Evolutionary conservation across 2,113 vertebrate genomes (phyloP), one percentile per base, ranked within the genome.

Genomic region (Chaetodon trifascialis): DNA sequence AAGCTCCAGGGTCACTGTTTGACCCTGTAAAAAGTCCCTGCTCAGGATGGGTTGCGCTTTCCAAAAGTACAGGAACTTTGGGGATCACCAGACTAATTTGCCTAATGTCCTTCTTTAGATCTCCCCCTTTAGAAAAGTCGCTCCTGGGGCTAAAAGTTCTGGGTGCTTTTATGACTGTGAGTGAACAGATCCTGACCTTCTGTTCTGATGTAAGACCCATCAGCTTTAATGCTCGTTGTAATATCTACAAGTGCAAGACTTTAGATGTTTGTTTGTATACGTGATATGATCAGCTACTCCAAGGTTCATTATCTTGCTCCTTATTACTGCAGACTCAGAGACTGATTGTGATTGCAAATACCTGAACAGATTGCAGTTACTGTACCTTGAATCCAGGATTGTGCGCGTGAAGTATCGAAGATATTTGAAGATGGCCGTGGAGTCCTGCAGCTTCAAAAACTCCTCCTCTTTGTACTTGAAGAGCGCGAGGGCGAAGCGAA

Each of bases 381-480:
- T 77, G 71, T 92, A 99, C 98, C 97, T 96, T n/a, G 97, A 96
- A 81, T 99, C 97, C 7, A 99, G 95, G 84, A 99, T 94, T 0
- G 97, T 97, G 70, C 95, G 96, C 0, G 98, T 99, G 93, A 99
- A 99, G 74, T 95, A 96, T 1, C 98, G 90, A 21, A 99, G 97
- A 81, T 97, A 99, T 92, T 98, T 99, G 93, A 99, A 99, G 84
- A 99, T 97, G 82, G 97, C 93, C 80, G 97, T 99, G 0, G 97
- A 94, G 72, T 99, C 98, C 42, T 98, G 96, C 65, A 97, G 64
- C 76, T 97, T 99, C 55, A 99, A 84, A 90, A 99, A 97, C 83
- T 99, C 97, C 36, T 99, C 98, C 81, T 99, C 98, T 92, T 98
- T 98, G 94, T 96, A 97, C 76, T 99, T 99, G 85, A 99, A 99